These are phyloP conservation scores for Drosophila borborema DNA, from an alignment of 2,888 invertebrate species.

Conservation along the genomic window DNA sequence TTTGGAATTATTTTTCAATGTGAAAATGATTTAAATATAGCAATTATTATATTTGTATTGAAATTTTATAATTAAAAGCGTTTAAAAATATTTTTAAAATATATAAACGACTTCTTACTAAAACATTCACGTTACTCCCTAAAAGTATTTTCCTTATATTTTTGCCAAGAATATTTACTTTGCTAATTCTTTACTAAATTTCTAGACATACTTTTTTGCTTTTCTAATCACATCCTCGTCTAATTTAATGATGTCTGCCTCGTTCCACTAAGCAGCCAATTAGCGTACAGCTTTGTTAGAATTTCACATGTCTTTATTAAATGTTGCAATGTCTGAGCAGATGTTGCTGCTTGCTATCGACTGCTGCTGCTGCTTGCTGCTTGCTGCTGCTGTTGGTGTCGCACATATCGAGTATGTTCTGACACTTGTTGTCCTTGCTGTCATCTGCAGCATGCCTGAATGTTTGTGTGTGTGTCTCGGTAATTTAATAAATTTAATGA, in stretches of 20 bases:
- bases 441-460: constrained; percentile 35
- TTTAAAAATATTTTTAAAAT: not conserved
- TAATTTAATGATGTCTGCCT: constrained; percentile 38
- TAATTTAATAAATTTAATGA: constrained; percentile 82
- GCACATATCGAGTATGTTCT: constrained; percentile 37
- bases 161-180: not conserved
- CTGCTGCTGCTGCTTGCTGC: constrained; percentile 35
- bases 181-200: not conserved
- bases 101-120: not conserved
- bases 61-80: too few species aligned
- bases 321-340: constrained; percentile 72
- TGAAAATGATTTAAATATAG: not conserved
- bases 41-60: not conserved
- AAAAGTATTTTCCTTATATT: not conserved
- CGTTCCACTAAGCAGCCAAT: constrained; percentile 54
- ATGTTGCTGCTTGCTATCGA: constrained; percentile 47
- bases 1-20: not conserved
- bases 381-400: constrained; percentile 15
- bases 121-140: not conserved
- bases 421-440: constrained; percentile 42
- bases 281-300: constrained; percentile 63
- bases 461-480: constrained; percentile 37
- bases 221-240: not conserved
- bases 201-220: not conserved
- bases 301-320: constrained; percentile 75